These are phyloP conservation scores for Drosophila putrida DNA, from an alignment of 2,888 invertebrate species.

Conservation along the genomic window DNA sequence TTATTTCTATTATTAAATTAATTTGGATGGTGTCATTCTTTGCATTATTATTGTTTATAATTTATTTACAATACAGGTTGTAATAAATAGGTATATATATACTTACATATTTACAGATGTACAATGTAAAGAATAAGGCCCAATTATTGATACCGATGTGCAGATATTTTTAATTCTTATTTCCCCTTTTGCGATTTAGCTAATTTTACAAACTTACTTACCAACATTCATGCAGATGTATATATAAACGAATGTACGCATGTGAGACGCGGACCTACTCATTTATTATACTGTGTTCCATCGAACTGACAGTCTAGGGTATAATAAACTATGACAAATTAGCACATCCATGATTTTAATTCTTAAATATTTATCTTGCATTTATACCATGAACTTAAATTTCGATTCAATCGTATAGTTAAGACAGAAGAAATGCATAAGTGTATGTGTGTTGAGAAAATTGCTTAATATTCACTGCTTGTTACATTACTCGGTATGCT, in stretches of 20 bases:
- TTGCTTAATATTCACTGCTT: background rate
- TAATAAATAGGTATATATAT: background rate
- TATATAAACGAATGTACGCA: background rate
- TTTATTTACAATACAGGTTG: background rate
- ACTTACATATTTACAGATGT: background rate
- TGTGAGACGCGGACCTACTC: constrained; percentile 15
- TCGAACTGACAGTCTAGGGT: background rate
- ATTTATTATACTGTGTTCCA: background rate
- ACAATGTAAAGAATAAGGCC: background rate
- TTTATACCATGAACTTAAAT: too few species aligned
- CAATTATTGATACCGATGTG: background rate
- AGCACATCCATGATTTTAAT: background rate
- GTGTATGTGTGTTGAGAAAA: background rate
- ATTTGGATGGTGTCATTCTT: background rate
- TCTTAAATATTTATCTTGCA: too few species aligned
- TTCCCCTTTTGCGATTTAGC: constrained; percentile 10
- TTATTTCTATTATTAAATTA: background rate
- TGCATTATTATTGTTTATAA: background rate
- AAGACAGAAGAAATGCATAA: too few species aligned
- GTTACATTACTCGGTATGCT: constrained; percentile 1
- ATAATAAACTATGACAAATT: background rate
- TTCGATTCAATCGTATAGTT: too few species aligned
- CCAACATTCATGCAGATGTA: background rate
- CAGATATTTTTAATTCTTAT: constrained; percentile 6
- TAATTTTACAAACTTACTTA: constrained; percentile 6